Percentiles rank a stretch among this genome's conserved stretches.
These are phyloP conservation scores for Sebastes jordani DNA, from an alignment of 2,797 vertebrate species.

Conservation along the genomic window DNA sequence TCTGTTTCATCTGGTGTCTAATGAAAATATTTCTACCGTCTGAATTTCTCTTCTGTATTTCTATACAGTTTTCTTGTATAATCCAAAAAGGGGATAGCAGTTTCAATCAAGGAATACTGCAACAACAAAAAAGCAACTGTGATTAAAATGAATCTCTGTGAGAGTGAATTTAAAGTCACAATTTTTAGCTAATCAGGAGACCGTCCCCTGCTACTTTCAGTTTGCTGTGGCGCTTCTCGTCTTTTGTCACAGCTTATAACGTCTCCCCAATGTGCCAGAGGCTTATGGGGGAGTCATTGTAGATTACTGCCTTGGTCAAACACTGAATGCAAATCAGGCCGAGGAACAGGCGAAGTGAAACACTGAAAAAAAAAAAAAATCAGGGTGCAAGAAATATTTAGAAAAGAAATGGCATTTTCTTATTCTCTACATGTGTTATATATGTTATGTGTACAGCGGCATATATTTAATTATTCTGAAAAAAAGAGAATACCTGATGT, in stretches of 20 bases:
- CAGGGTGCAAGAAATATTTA: conserved; percentile 16
- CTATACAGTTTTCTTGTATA: background rate
- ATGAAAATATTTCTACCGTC: conserved; percentile 27
- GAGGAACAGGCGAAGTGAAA: conserved; percentile 59
- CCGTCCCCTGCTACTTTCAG: conserved; percentile 61
- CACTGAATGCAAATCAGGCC: conserved; percentile 72
- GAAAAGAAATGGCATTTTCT: background rate
- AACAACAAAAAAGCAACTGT: conserved; percentile 3
- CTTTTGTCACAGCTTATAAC: conserved; percentile 79
- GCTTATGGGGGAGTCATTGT: conserved; percentile 77
- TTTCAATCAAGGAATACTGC: conserved; percentile 25
- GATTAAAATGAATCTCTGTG: conserved; percentile 17
- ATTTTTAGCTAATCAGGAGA: conserved; percentile 58
- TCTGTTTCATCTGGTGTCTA: background rate
- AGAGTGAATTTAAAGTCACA: conserved; percentile 40
- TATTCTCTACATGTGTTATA: background rate
- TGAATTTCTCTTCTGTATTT: conserved; percentile 10
- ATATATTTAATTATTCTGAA: background rate
- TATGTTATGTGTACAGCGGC: background rate
- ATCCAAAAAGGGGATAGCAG: background rate
- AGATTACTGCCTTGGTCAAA: conserved; percentile 77
- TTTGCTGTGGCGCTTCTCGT: conserved; percentile 66
- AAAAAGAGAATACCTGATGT: background rate
- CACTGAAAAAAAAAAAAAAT: conserved; percentile 18
- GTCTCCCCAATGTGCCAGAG: conserved; percentile 73